Evolutionary conservation across 2,888 invertebrate species (phyloP).

Genomic region (Epinotia bilunana): DNA sequence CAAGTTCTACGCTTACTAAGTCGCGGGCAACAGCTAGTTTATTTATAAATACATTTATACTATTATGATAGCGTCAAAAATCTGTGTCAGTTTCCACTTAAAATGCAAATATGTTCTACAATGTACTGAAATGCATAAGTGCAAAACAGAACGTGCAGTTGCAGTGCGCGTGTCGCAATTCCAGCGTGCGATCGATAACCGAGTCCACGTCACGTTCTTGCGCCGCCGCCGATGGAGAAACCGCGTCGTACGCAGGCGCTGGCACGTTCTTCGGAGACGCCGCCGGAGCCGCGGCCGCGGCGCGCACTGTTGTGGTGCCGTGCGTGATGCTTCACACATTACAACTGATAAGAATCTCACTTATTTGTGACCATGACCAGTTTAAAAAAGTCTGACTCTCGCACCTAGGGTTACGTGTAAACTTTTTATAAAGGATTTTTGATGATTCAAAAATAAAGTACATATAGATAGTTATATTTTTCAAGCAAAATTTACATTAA

Average conservation of each 20-base stretch:
- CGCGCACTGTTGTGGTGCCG: neutral
- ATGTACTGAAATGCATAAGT: conserved; percentile 44
- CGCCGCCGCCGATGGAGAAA: conserved; percentile 47
- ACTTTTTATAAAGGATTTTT: too few relatives aligned
- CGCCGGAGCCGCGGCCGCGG: neutral
- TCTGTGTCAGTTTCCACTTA: neutral
- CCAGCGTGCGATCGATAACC: conserved; percentile 51
- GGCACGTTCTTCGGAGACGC: conserved; percentile 39
- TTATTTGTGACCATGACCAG: conserved; percentile 5
- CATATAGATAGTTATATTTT: too few relatives aligned
- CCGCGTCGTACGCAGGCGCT: conserved; percentile 40
- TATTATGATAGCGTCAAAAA: neutral
- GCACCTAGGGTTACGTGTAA: too few relatives aligned
- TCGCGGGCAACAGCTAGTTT: too few relatives aligned
- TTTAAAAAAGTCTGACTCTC: neutral
- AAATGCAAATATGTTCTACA: conserved; percentile 25
- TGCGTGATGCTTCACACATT: conserved; percentile 5
- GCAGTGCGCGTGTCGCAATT: conserved; percentile 50
- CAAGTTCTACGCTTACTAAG: too few relatives aligned
- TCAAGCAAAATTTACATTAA: too few relatives aligned
- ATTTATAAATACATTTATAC: neutral
- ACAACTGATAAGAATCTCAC: neutral
- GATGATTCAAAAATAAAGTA: too few relatives aligned
- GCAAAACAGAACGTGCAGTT: conserved; percentile 47
- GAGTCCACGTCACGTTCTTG: conserved; percentile 55